These are phyloP conservation scores for Thinocorus orbignyianus DNA, from an alignment of 2,113 vertebrate species.

Conservation along the genomic window DNA sequence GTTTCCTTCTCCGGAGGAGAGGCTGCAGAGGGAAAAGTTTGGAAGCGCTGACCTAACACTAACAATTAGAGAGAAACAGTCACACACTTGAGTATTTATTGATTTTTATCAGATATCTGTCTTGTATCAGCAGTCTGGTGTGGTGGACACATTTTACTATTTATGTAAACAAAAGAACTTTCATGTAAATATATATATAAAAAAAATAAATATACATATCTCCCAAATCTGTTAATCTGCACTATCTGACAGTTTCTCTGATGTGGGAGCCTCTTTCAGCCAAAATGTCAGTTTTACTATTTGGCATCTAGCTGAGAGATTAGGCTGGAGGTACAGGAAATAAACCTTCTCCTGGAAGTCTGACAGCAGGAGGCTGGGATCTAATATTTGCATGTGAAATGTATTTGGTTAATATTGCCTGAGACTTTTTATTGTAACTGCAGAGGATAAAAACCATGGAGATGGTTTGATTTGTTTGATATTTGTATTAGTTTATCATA, in stretches of 20 bases:
- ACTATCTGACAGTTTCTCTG: neutral
- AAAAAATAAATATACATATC: too few relatives aligned
- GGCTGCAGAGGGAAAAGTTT: neutral
- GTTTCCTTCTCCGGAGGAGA: neutral
- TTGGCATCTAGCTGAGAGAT: neutral
- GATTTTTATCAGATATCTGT: neutral
- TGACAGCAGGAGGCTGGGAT: neutral
- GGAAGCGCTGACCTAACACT: neutral
- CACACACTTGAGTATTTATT: neutral
- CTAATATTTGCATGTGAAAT: neutral
- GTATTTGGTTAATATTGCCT: neutral
- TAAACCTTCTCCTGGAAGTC: neutral
- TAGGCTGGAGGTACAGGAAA: neutral
- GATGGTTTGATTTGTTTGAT: neutral
- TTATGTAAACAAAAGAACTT: neutral
- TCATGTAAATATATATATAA: fast-evolving
- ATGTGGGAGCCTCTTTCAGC: neutral
- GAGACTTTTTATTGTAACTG: neutral
- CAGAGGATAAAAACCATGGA: neutral
- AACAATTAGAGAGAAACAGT: neutral
- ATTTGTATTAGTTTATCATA: neutral
- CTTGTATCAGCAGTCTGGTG: neutral
- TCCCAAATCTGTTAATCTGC: neutral
- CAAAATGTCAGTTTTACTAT: neutral
- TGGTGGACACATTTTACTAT: neutral